Percentiles rank a stretch among this genome's conserved stretches.
Evolutionary conservation across 2,113 vertebrate species (phyloP).

Genomic region (Garra rufa): DNA sequence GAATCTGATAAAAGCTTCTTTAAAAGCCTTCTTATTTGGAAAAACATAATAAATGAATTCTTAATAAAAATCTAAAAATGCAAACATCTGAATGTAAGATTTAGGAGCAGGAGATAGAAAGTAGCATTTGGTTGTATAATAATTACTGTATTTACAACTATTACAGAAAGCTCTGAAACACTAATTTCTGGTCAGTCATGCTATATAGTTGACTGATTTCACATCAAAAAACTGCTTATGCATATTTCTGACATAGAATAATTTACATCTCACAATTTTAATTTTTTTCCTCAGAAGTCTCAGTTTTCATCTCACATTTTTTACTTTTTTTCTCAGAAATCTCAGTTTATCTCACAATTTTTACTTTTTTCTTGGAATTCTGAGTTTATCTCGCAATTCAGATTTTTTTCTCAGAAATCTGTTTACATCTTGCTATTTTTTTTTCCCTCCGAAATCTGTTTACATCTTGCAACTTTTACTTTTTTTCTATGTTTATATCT

Average conservation of each 20-base stretch:
- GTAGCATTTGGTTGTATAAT: not conserved
- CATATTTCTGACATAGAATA: too few relatives aligned
- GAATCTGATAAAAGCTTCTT: not conserved
- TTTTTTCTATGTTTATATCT: too few relatives aligned
- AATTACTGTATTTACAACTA: not conserved
- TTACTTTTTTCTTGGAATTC: too few relatives aligned
- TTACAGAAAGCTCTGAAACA: too few relatives aligned
- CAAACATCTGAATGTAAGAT: not conserved
- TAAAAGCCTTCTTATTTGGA: not conserved
- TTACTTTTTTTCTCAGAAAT: too few relatives aligned
- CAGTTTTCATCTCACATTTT: too few relatives aligned
- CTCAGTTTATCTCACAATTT: too few relatives aligned
- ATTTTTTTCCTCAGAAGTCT: not conserved
- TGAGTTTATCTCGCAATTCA: not conserved
- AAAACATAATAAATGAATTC: not conserved
- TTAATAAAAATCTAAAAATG: not conserved
- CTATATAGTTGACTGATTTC: not conserved
- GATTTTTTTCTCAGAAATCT: too few relatives aligned
- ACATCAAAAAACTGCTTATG: too few relatives aligned
- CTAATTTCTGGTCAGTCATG: not conserved
- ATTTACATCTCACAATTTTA: not conserved
- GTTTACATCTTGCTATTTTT: not conserved
- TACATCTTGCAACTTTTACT: too few relatives aligned
- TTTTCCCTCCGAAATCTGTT: too few relatives aligned
- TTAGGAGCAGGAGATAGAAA: not conserved